Evolutionary conservation across 2,113 vertebrate species (phyloP), one percentile per base, ranked within the genome.

Genomic region (Pyxicephalus adspersus): DNA sequence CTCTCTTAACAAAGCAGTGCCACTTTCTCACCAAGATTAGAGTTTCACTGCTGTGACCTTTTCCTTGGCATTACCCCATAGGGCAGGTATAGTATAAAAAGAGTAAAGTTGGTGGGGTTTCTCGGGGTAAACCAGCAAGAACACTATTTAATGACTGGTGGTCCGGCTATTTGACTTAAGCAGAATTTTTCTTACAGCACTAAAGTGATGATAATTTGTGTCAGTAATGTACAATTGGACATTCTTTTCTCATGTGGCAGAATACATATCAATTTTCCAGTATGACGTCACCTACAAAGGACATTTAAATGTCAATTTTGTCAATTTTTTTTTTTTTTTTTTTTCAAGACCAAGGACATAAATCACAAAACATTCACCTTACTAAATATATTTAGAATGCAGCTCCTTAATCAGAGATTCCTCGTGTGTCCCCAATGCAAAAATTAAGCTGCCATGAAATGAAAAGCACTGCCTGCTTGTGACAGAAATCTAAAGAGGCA

Each of bases 381-480:
- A 9, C 7, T 26, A 65, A 55, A 74, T 65, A 64, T 20, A 82
- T 52, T 23, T 64, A 74, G 29, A 72, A 64, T 81, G 45, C 71
- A 66, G 80, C 25, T 65, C 23, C 64, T 34, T 75, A 82, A 54
- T 81, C 50, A 74, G 23, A 74, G 70, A 73, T 74, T 63, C 50
- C 17, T 72, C 58, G 67, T n/a, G 57, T 55, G 68, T 64, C 6
- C 58, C 67, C 67, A 52, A 78, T 50, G 38, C 60, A 31, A 81
- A 74, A 81, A 74, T 73, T 73, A 65, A 73, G 50, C 58, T 58
- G 60, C 68, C 78, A 74, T 81, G 79, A 81, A 81, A 81, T 81
- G 60, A 79, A 66, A 68, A 60, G 64, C 54, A 29, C 71, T 74
- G 54, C n/a, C 26, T 73, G 65, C 54, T 38, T 25, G 45, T 70